These are phyloP conservation scores for Schrankia costaestrigalis DNA, from an alignment of 2,888 invertebrate species.

Conservation along the genomic window DNA sequence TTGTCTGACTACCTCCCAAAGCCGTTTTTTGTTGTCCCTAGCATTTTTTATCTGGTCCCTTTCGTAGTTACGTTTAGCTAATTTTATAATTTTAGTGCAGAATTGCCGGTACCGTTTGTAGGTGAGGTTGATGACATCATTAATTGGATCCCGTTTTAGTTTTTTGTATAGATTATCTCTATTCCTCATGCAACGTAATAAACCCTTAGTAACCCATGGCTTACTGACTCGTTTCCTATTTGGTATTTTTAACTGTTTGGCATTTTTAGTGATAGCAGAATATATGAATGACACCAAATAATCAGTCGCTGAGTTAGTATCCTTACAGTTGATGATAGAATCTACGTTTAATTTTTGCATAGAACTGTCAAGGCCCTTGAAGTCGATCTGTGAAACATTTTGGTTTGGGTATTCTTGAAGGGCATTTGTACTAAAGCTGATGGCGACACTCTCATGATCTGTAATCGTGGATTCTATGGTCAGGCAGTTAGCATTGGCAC, in stretches of 20 bases:
- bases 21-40: too few relatives aligned
- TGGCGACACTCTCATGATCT: not conserved
- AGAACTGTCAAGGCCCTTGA: not conserved
- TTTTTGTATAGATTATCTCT: too few relatives aligned
- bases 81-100: not conserved
- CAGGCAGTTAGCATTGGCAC: not conserved
- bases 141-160: not conserved
- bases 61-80: too few relatives aligned
- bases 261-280: too few relatives aligned
- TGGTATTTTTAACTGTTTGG: too few relatives aligned
- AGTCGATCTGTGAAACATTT: not conserved
- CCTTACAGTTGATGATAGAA: not conserved
- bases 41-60: too few relatives aligned
- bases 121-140: not conserved
- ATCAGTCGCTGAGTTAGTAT: not conserved
- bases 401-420: not conserved
- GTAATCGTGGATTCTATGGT: not conserved
- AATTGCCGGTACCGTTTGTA: not conserved
- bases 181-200: too few relatives aligned
- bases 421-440: not conserved
- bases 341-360: not conserved
- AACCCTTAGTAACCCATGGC: too few relatives aligned
- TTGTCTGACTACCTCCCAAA: too few relatives aligned
- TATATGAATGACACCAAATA: too few relatives aligned
- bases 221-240: not conserved